A percentile compares a stretch with the other conserved stretches of the same genome.
Conservation (phyloP, 1,140 invertebrate genomes). For the Diabrotica virgifera region DNA sequence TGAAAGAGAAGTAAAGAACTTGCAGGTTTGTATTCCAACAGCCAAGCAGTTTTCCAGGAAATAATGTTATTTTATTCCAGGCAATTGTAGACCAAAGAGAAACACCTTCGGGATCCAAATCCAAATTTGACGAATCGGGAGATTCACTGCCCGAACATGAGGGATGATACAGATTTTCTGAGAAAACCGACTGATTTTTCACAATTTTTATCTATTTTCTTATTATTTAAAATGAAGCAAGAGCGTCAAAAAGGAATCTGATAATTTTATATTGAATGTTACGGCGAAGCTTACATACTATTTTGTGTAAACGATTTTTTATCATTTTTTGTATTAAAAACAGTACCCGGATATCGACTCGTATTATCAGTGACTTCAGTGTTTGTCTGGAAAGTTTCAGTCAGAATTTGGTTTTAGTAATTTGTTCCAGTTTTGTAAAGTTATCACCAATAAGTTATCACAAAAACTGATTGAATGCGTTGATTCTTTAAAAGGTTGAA, state of each 20-base stretch:
- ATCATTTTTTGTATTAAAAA: too few relatives aligned
- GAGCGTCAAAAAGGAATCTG: not conserved
- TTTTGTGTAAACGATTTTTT: too few relatives aligned
- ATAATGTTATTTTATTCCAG: constrained; percentile 18
- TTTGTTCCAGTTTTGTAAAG: too few relatives aligned
- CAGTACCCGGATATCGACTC: too few relatives aligned
- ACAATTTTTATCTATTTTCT: constrained; percentile 17
- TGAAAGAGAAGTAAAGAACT: constrained; percentile 50
- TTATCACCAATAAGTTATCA: too few relatives aligned
- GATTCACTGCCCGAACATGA: not conserved
- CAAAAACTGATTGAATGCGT: too few relatives aligned
- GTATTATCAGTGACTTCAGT: too few relatives aligned
- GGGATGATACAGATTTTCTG: constrained; percentile 1
- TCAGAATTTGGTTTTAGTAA: too few relatives aligned
- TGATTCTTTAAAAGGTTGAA: too few relatives aligned
- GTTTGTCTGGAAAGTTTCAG: too few relatives aligned
- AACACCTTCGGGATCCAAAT: constrained; percentile 12
- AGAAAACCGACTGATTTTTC: constrained; percentile 36
- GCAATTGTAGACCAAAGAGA: constrained; percentile 31
- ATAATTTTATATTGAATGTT: constrained; percentile 5
- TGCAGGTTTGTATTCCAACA: constrained; percentile 40
- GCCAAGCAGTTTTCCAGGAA: not conserved
- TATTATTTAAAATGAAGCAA: constrained; percentile 4
- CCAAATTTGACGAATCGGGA: constrained; percentile 8
- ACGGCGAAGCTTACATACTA: not conserved